Percentiles rank a stretch among this genome's conserved stretches.
phyloP scores from a whole-genome alignment of 1,140 invertebrate species.

The Drosophila nikananu region DNA sequence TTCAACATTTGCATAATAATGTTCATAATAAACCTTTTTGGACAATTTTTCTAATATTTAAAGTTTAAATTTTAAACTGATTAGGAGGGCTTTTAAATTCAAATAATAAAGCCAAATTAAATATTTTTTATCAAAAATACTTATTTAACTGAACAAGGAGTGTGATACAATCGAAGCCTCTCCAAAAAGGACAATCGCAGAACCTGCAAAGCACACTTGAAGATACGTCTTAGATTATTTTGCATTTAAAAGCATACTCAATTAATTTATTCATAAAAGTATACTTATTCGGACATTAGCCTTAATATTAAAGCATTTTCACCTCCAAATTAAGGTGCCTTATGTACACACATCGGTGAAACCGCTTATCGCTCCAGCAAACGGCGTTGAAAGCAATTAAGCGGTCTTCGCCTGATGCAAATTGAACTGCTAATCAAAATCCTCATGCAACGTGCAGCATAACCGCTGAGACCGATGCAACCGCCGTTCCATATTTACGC shows the following conservation, averaged over 20 bases:
- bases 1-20: too few species aligned
- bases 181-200: too few species aligned
- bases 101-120: background rate
- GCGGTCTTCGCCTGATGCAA: slow-evolving; percentile 21
- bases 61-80: too few species aligned
- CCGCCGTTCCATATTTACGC: slow-evolving; percentile 32
- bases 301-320: background rate
- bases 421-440: slow-evolving; percentile 34
- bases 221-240: background rate
- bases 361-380: background rate
- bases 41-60: background rate
- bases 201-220: background rate
- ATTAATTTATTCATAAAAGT: background rate
- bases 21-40: too few species aligned
- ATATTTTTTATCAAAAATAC: background rate
- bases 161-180: too few species aligned
- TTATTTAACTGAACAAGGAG: too few species aligned
- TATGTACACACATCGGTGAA: background rate
- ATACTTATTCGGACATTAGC: background rate
- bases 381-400: slow-evolving; percentile 1
- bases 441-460: slow-evolving; percentile 39
- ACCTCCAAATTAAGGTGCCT: background rate
- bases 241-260: background rate
- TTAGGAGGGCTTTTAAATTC: background rate
- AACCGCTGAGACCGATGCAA: slow-evolving; percentile 30